These are phyloP conservation scores for Odocoileus hemionus DNA, from an alignment of 2,113 vertebrate genomes.

Conservation along the genomic window DNA sequence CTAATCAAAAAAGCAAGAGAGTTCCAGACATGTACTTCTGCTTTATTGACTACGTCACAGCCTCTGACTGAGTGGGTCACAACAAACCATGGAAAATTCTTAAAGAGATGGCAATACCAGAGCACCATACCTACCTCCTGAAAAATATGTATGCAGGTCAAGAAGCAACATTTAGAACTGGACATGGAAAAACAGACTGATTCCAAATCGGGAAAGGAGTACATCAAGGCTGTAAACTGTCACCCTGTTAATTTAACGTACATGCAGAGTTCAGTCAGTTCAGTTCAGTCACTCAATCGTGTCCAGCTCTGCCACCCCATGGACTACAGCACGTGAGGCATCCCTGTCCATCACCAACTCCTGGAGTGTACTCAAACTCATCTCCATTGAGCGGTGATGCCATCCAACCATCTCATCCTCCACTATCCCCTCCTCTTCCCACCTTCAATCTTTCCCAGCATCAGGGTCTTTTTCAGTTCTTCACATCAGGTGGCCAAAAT, in stretches of 20 bases:
- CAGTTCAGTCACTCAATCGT: neutral
- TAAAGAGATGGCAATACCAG: neutral
- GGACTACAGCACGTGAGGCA: accelerated
- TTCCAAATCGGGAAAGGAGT: neutral
- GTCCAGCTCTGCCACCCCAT: neutral
- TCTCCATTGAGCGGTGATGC: accelerated
- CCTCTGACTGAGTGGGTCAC: neutral
- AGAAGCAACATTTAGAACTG: neutral
- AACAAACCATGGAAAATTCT: neutral
- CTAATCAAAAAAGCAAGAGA: neutral
- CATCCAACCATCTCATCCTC: neutral
- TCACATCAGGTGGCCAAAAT: neutral
- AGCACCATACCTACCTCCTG: neutral
- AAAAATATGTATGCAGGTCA: neutral
- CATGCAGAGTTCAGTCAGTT: neutral
- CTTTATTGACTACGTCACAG: neutral
- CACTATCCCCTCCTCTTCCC: neutral
- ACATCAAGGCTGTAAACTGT: neutral
- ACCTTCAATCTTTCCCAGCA: neutral
- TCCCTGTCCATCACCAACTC: neutral
- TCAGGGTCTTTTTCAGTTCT: neutral
- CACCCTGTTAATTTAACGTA: neutral
- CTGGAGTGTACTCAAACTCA: neutral
- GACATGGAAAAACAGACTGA: neutral
- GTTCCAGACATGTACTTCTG: neutral